Evolutionary conservation across 2,797 vertebrate genomes (phyloP), one percentile per base, ranked within the genome.

Genomic region (Uromys caudimaculatus): DNA sequence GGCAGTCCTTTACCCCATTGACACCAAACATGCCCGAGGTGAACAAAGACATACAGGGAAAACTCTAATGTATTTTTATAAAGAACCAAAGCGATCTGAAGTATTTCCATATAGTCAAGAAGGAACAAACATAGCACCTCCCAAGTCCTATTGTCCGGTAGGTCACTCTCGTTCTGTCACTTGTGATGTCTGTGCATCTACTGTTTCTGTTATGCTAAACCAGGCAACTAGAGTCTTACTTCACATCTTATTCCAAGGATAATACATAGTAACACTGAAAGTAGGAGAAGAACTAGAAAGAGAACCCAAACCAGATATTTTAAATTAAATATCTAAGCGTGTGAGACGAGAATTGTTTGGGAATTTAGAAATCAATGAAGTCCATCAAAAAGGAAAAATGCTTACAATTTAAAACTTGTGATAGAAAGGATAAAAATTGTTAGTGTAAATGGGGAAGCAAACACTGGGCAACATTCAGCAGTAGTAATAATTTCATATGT

Each of bases 151-250:
- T 54, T 67, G 32, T 4, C 1, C 12, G 44, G 41, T 52, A 35
- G 41, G 7, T 79, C 60, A 58, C 24, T 14, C 3, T 76, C 17
- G 67, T 35, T 16, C 19, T 41, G 41, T n/a, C 35, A 23, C 13
- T 41, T 2, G 76, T 16, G 41, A 4, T 58, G 3, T 69, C 10
- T 38, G 6, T 16, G 21, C 47, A 71, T 23, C 2, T 12, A 35
- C 23, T 35, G 56, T 13, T 17, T 35, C 23, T 69, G 50, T 3
- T 23, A 29, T 1, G 4, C 44, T 64, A 38, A 71, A 86, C 11
- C 16, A 35, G 35, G 11, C 4, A 11, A n/a, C 58, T 1, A 12
- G 32, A 82, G 19, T 1, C 32, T 29, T 0, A 56, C 4, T 2
- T 58, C 17, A 32, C 2, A 38, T 12, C 12, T 47, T 76, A 16